A percentile compares a stretch with the other conserved stretches of the same genome.
phyloP scores from a whole-genome alignment of 2,113 vertebrate genomes.

The Colossoma macropomum region DNA sequence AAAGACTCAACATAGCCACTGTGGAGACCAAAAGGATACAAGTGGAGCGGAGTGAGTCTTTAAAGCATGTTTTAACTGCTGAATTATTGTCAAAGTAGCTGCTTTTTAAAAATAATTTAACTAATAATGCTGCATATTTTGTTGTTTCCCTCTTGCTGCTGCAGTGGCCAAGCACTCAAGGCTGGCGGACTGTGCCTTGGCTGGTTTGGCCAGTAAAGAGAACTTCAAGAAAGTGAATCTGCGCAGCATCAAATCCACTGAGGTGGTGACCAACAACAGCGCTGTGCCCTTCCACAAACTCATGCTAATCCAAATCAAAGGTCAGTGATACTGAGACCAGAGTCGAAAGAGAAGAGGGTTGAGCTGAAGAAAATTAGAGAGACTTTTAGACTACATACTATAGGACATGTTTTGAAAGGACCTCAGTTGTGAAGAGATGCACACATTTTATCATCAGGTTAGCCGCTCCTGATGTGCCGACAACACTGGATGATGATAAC shows the following conservation, averaged over 20 bases:
- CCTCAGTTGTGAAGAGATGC: no score
- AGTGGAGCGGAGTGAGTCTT: slow-evolving; percentile 77
- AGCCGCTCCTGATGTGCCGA: no score
- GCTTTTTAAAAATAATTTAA: not conserved
- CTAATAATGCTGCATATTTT: not conserved
- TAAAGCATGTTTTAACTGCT: not conserved
- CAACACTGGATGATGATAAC: no score
- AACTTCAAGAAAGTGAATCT: slow-evolving; percentile 81
- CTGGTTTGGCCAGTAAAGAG: slow-evolving; percentile 82
- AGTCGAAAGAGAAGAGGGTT: not conserved
- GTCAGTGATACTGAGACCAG: slow-evolving; percentile 59
- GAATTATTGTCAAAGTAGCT: not conserved
- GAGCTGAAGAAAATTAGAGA: not conserved
- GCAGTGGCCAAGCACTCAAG: slow-evolving; percentile 84
- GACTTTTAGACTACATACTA: no score
- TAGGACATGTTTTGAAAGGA: no score
- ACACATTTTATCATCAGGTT: no score
- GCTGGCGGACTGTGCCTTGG: slow-evolving; percentile 78
- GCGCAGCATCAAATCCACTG: slow-evolving; percentile 78
- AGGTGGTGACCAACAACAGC: slow-evolving; percentile 83
- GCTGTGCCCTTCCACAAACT: slow-evolving; percentile 78
- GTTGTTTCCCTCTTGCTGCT: not conserved
- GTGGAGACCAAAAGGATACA: slow-evolving; percentile 82
- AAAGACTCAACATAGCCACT: slow-evolving; percentile 78
- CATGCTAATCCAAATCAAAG: slow-evolving; percentile 84